Base-by-base conservation (phyloP, 1,140 invertebrate species). In the Heliconius congener region DNA sequence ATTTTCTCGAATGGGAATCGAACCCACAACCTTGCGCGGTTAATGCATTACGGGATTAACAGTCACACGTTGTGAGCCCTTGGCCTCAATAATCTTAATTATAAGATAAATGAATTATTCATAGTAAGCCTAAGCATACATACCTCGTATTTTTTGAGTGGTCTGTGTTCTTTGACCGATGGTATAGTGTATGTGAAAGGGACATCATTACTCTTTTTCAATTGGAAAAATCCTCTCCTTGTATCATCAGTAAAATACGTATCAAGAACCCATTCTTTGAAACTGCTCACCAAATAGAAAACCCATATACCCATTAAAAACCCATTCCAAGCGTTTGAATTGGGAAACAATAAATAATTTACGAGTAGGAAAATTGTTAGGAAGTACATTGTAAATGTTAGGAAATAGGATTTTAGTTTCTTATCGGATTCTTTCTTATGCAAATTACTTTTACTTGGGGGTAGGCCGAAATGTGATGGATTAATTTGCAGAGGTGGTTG, bases 101-200 rank as follows among this genome's bases (percentile, higher is more conserved):
- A 16, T 1, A 16, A 46, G 13, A 46, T 46, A 46, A 46, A 46
- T 46, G 13, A 4, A 46, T 46, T 46, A 16, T 16, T 4, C 13
- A 16, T 37, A 37, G 34, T 37, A 37, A 37, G 5, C 34, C 34
- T 37, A 37, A 37, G 34, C 34, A 37, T 50, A 83, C 86, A 42
- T 87, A 95, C 95, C 92, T 95, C 95, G 89, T 95, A 95, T 88
- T 96, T 96, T 73, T 95, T 95, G 60, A 96, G 73, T 27, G 93
- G 93, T 50, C 81, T 92, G 75, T 94, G 89, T 84, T 94, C 93
- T 76, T 94, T 93, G 6, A 94, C 89, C 4, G 90, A 90, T 4
- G 93, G 92, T 86, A 94, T 93, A 8, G 88, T 93, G 39, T 93
- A 94, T 3, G 85, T 80, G 73, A 87, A 71, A 9, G 91, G 88